Base-by-base conservation (phyloP, 2,888 invertebrate genomes). In the Doris montereyensis region DNA sequence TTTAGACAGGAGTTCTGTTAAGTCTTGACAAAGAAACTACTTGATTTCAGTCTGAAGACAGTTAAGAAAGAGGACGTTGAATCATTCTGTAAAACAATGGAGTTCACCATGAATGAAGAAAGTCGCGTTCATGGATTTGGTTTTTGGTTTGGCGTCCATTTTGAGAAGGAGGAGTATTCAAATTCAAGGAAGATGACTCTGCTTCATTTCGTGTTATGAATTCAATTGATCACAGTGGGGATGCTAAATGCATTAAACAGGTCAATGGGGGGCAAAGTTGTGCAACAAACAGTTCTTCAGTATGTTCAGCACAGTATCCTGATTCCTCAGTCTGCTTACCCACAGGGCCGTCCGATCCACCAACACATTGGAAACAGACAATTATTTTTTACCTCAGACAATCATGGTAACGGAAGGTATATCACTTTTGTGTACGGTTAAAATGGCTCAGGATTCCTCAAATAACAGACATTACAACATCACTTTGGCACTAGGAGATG, bases 311-410 rank as follows among this genome's bases (percentile, higher is more conserved):
- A n/a, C n/a, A n/a, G n/a, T n/a, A n/a, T n/a, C n/a, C n/a, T n/a
- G n/a, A n/a, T n/a, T n/a, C n/a, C n/a, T n/a, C n/a, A n/a, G 52
- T 41, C 52, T 41, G 5, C 5, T 17, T 41, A 5, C 17, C 52
- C 74, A 97, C 97, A 0, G 95, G 96, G 0, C 97, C 97, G 1
- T 92, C 93, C 58, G 92, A 93, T 0, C 93, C 94, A 0, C 93
- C 94, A 28, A 98, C 98, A 0, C 98, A 98, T 93, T 98, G 98
- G 98, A 97, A 97, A 89, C 98, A 98, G 91, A 97, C 97, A 0
- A 93, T 97, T 0, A 97, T 97, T 91, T 96, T 88, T 93, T 98
- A 17, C 95, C 94, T 82, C 93, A 95, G 84, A 94, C 95, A 41
- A 93, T 95, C 70, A 90, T 93, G 71, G 94, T 97, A 0, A 94